Conservation (phyloP, 2,113 vertebrate species). For the Brachirus orientalis region DNA sequence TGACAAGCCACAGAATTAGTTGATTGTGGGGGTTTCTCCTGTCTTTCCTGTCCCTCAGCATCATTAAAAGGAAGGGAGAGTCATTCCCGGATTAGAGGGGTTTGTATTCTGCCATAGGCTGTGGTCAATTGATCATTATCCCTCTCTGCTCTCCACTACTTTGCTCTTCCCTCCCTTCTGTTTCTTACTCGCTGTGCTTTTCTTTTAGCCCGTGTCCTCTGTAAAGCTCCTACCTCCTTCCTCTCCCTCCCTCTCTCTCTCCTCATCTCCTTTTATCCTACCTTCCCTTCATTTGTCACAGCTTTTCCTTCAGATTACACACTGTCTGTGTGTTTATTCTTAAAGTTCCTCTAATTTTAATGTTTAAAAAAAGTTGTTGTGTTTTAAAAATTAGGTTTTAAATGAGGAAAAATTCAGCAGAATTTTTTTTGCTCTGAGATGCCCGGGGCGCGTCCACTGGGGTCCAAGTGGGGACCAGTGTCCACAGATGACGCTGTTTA, state of each 20-base stretch:
- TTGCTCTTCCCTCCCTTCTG: neutral
- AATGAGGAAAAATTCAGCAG: no score
- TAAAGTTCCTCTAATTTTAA: no score
- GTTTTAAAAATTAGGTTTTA: no score
- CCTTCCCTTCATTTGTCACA: neutral
- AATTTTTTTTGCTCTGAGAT: no score
- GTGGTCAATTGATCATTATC: constrained; percentile 59
- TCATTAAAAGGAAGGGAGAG: constrained; percentile 56
- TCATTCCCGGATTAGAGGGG: constrained; percentile 57
- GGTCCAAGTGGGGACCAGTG: no score
- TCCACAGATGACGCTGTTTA: no score
- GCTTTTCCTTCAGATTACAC: no score
- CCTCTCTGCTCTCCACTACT: constrained; percentile 16
- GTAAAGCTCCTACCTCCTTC: neutral
- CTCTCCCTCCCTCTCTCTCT: no score
- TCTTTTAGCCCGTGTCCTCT: constrained; percentile 13
- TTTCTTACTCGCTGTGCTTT: constrained; percentile 5
- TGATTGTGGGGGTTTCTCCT: constrained; percentile 27
- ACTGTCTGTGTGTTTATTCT: no score
- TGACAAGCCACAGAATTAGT: constrained; percentile 22
- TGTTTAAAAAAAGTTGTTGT: neutral
- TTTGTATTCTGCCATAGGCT: constrained; percentile 44
- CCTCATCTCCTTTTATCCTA: neutral
- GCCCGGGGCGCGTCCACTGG: no score
- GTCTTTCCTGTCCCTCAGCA: constrained; percentile 36